Evolutionary conservation across 2,797 vertebrate species (phyloP).

Genomic region (Epinephelus malabaricus): DNA sequence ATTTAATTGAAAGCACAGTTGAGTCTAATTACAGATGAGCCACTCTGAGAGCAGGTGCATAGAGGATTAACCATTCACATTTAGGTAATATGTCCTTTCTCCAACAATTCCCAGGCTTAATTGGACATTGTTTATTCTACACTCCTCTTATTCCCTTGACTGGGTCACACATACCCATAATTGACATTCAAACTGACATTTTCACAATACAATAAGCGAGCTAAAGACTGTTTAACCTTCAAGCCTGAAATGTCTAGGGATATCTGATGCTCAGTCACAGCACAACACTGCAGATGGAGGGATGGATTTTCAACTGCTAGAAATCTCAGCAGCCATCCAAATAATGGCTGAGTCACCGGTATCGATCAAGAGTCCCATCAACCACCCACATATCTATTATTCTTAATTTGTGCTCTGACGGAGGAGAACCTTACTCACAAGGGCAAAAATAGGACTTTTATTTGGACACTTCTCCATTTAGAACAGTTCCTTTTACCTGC

Average conservation of each 20-base stretch:
- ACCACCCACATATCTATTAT: neutral
- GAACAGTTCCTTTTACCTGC: neutral
- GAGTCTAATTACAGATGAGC: neutral
- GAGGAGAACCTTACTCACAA: neutral
- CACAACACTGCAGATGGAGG: neutral
- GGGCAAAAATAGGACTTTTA: neutral
- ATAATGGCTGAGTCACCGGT: slow-evolving; percentile 16
- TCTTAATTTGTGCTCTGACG: slow-evolving; percentile 11
- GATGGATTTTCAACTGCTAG: neutral
- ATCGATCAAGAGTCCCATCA: slow-evolving; percentile 21
- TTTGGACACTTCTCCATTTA: neutral
- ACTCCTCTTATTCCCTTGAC: too few relatives aligned
- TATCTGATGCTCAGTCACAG: neutral
- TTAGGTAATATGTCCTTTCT: neutral
- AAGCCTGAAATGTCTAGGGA: neutral
- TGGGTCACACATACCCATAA: too few relatives aligned
- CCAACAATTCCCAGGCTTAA: neutral
- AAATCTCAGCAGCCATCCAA: neutral
- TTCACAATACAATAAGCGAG: too few relatives aligned
- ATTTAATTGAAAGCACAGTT: neutral
- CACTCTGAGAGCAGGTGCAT: neutral
- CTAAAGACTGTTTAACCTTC: slow-evolving; percentile 25
- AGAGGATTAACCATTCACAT: neutral
- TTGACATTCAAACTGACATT: too few relatives aligned
- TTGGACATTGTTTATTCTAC: neutral